Evolutionary conservation across 2,888 invertebrate genomes (phyloP), one percentile per base, ranked within the genome.

Genomic region (Steinernema hermaphroditum): DNA sequence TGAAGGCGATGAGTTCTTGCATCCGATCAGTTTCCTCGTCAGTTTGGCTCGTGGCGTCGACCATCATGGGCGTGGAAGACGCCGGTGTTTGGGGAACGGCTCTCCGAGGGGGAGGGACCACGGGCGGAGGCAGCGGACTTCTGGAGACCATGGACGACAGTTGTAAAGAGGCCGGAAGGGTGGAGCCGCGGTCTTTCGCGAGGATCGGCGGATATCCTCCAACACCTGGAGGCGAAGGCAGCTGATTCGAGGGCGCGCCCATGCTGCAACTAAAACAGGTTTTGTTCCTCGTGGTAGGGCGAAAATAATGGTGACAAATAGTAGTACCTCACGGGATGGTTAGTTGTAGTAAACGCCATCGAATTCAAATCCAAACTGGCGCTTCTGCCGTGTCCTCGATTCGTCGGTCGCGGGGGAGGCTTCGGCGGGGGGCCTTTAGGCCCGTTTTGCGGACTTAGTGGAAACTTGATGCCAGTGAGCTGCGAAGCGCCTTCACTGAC

Each of bases 301-400:
- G 32, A 34, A 62, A 62, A 62, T 62, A 62, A 62, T 62, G 62
- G 32, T 32, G 32, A 32, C 62, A 62, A 62, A 62, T 62, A 22
- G 50, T 22, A 19, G 50, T 50, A 62, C 62, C 62, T 62, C 32
- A 62, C 32, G 29, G 62, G 16, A 34, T 62, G 27, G 62, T 32
- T 32, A 32, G 62, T 62, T 32, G 62, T 62, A 32, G 62, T 62
- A 32, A 62, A 62, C 62, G 62, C 62, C 74, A 75, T 74, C 12
- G 73, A 54, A 68, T 84, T 84, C 72, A 85, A 74, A 72, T 85
- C 85, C 16, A 85, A 72, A 69, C 83, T 83, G 8, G 81, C 84
- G 71, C 82, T 82, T 44, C 85, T 72, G 43, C 78, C 81, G 70
- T 85, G 85, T 8, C 84, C 83, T 50, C 81, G 80, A 19, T 73